A percentile compares a stretch with the other conserved stretches of the same genome.
Conservation (phyloP, 2,113 vertebrate genomes). For the Nibea albiflora region DNA sequence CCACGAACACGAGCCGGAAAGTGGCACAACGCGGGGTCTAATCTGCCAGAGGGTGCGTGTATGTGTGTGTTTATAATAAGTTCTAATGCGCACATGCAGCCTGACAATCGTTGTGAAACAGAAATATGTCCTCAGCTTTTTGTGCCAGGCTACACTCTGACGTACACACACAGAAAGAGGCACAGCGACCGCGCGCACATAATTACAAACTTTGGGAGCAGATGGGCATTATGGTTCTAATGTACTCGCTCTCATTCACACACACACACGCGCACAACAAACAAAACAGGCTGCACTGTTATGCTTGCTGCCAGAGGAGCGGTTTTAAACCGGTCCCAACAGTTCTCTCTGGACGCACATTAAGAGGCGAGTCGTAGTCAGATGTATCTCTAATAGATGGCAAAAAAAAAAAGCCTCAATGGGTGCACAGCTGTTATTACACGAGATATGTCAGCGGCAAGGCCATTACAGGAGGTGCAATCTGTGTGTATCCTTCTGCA, state of each 20-base stretch:
- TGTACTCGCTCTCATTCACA: not conserved
- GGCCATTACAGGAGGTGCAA: not conserved
- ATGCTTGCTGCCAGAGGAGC: slow-evolving; percentile 22
- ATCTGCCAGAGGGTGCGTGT: not conserved
- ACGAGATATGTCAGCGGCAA: slow-evolving; percentile 13
- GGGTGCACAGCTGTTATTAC: slow-evolving; percentile 27
- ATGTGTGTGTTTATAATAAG: not conserved
- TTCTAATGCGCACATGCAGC: not conserved
- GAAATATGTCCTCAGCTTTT: slow-evolving; percentile 13
- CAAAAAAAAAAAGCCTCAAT: slow-evolving; percentile 8
- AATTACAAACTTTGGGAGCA: slow-evolving; percentile 48
- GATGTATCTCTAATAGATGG: not conserved
- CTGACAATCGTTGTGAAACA: slow-evolving; percentile 40
- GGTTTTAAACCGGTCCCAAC: slow-evolving; percentile 20
- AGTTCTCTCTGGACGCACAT: not conserved
- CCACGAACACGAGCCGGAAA: not conserved
- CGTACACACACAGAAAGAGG: slow-evolving; percentile 12
- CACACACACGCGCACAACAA: slow-evolving; percentile 3
- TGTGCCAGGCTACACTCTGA: slow-evolving; percentile 25
- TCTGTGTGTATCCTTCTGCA: not conserved
- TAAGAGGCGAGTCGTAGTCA: slow-evolving; percentile 14
- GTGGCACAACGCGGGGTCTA: not conserved
- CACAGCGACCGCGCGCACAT: slow-evolving; percentile 13
- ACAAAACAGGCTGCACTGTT: slow-evolving; percentile 13
- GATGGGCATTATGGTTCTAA: slow-evolving; percentile 52